These are phyloP conservation scores for Anhinga rufa DNA, from an alignment of 2,113 vertebrate species.

Conservation along the genomic window DNA sequence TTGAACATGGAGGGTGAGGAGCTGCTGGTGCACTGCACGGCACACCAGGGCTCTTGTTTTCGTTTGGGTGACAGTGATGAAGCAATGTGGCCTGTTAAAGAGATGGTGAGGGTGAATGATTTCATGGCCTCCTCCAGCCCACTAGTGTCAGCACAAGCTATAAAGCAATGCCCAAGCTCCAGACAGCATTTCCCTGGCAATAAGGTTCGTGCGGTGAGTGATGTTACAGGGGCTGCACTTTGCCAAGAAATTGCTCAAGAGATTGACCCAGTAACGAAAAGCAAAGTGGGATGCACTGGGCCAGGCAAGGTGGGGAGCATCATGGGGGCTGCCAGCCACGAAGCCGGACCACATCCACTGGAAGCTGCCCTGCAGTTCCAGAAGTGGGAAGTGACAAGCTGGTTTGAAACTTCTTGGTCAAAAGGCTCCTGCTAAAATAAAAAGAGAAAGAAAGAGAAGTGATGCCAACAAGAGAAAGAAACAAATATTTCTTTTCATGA, in stretches of 20 bases:
- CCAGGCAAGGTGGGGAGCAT: neutral
- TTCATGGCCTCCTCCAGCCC: neutral
- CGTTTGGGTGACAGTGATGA: fast-evolving
- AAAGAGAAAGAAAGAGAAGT: neutral
- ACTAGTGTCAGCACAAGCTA: neutral
- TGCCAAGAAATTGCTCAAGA: neutral
- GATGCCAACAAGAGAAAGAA: neutral
- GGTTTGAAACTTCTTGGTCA: neutral
- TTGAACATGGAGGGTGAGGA: neutral
- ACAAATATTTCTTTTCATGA: neutral
- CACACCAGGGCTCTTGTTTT: neutral
- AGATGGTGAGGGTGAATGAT: neutral
- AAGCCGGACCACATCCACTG: neutral
- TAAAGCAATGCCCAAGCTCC: neutral
- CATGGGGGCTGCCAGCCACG: neutral
- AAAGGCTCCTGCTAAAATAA: neutral
- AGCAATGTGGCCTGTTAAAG: neutral
- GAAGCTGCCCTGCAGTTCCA: neutral
- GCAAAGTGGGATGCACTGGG: neutral
- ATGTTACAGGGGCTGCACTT: neutral
- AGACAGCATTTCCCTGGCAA: neutral
- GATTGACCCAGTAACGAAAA: neutral
- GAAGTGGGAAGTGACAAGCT: neutral
- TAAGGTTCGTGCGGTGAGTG: neutral
- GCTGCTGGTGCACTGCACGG: neutral